Base-by-base conservation (phyloP, 2,113 vertebrate genomes). In the Osmerus eperlanus region DNA sequence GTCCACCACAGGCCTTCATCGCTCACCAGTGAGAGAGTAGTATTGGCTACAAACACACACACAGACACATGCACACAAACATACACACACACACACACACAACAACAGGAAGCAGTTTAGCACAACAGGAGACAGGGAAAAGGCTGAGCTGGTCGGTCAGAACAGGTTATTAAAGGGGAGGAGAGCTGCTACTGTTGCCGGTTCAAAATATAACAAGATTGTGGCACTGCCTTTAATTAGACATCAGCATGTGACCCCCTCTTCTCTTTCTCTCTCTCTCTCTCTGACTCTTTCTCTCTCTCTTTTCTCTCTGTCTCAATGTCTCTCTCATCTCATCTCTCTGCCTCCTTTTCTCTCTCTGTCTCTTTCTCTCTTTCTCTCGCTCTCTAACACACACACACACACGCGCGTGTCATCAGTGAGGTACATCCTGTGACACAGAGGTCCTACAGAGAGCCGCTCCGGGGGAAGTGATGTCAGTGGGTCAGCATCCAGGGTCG, bases 181-280 rank as follows among this genome's bases (percentile, higher is more conserved):
- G 70, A 56, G 52, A 55, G 47, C 18, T 60, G 56, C 19, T 4
- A 52, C 53, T 77, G 70, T 70, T 77, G 75, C 68, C 76, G 63
- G 56, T 54, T 63, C 65, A 70, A 81, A 73, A 74, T 80, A 63
- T 63, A 77, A 63, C 78, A 77, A 65, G 13, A 59, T 54, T 56
- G 41, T 70, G 69, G 77, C 59, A 65, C 19, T 70, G 23, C n/a
- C 73, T 79, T 85, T 86, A 80, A 83, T 86, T 83, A 85, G 70
- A 84, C 73, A 82, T 69, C 21, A 76, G 75, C 59, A 64, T 21
- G 55, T 78, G 81, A 68, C 56, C 64, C 25, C 75, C 66, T 56
- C 9, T 55, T 51, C 6, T 19, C 14, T 61, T 3, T 54, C 56
- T 63, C 19, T 18, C 4, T 0, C 65, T 55, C 7, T 62, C 12